Evolutionary conservation across 2,888 invertebrate genomes (phyloP).

Genomic region (Hipparchia semele): DNA sequence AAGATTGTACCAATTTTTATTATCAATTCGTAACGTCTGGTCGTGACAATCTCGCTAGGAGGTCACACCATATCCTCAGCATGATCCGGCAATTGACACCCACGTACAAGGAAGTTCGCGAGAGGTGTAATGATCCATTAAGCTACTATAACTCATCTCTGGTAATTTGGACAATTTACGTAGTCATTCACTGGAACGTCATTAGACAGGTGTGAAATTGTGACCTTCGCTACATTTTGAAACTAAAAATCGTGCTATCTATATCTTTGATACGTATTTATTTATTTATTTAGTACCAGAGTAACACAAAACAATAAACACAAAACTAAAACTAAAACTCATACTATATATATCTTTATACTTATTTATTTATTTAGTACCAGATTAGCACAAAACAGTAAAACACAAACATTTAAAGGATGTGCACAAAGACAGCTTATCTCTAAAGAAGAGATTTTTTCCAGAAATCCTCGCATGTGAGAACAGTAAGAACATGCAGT

Average conservation of each 20-base stretch:
- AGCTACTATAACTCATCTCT: conserved; percentile 31
- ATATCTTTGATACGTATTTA: too few species aligned
- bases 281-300: too few species aligned
- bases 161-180: conserved; percentile 31
- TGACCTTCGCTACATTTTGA: conserved; percentile 1
- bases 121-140: conserved; percentile 30
- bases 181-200: conserved; percentile 15
- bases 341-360: too few species aligned
- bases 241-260: neutral
- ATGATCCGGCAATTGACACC: conserved; percentile 32
- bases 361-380: too few species aligned
- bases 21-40: neutral
- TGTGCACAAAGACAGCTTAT: too few species aligned
- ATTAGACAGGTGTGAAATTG: conserved; percentile 11
- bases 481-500: too few species aligned
- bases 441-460: too few species aligned
- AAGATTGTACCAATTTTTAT: neutral
- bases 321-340: neutral
- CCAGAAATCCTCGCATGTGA: too few species aligned
- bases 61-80: conserved; percentile 32
- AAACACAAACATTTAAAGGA: too few species aligned
- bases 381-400: too few species aligned
- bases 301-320: too few species aligned
- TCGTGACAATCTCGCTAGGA: neutral
- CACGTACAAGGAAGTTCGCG: conserved; percentile 33